Evolutionary conservation across 2,888 invertebrate species (phyloP).

Genomic region (Drosophila macrospina): DNA sequence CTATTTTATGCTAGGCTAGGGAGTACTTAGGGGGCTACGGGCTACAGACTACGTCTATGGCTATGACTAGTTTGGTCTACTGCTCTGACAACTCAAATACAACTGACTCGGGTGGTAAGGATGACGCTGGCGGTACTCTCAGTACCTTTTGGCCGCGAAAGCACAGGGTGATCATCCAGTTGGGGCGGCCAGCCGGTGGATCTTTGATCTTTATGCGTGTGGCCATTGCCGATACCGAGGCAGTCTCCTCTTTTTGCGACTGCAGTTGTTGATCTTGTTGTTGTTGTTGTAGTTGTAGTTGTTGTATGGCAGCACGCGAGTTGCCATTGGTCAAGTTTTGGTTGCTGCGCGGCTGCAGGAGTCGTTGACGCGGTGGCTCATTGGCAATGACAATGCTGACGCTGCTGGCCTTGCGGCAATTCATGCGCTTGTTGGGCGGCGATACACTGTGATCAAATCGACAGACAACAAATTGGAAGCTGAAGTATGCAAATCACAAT

Average conservation of each 20-base stretch:
- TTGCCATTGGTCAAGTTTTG: slow-evolving; percentile 39
- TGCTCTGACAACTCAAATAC: slow-evolving; percentile 86
- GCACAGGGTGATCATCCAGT: slow-evolving; percentile 83
- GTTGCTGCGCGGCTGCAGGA: slow-evolving; percentile 42
- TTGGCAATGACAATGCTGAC: slow-evolving; percentile 66
- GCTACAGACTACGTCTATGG: slow-evolving; percentile 55
- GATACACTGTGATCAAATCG: slow-evolving; percentile 60
- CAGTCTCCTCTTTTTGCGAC: slow-evolving; percentile 27
- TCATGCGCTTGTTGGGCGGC: slow-evolving; percentile 67
- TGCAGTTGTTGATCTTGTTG: slow-evolving; percentile 40
- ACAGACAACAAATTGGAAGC: neutral
- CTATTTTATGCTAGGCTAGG: slow-evolving; percentile 2
- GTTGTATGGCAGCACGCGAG: neutral
- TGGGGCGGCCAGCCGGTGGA: slow-evolving; percentile 53
- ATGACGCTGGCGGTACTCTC: slow-evolving; percentile 84
- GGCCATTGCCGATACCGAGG: slow-evolving; percentile 31
- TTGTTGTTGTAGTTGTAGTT: slow-evolving; percentile 22
- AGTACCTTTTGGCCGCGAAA: slow-evolving; percentile 85
- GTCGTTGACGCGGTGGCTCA: slow-evolving; percentile 59
- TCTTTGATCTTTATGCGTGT: slow-evolving; percentile 64
- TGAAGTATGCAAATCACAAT: neutral
- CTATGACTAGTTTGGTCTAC: slow-evolving; percentile 74
- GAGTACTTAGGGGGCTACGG: slow-evolving; percentile 12
- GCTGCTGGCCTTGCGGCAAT: slow-evolving; percentile 64
- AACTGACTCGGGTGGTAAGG: slow-evolving; percentile 86